Evolutionary conservation across 2,888 invertebrate species (phyloP).

Genomic region (Parnassius orleans): DNA sequence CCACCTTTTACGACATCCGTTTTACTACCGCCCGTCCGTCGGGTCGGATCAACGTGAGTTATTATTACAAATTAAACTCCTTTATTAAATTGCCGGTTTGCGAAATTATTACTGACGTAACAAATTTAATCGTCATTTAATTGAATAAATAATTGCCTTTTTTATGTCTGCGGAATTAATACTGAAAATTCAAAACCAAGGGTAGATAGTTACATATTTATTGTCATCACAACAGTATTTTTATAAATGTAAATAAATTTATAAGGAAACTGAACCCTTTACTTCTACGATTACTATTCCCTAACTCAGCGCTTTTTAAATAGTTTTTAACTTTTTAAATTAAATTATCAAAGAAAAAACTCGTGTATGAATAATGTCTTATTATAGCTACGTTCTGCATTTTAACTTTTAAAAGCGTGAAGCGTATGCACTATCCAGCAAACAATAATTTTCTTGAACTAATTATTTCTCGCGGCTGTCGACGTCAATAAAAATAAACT

Average conservation of each 20-base stretch:
- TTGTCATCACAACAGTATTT: no score
- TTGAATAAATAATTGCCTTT: conserved; percentile 3
- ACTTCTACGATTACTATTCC: no score
- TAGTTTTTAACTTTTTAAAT: no score
- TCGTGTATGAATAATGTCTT: neutral
- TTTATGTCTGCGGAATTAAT: conserved; percentile 3
- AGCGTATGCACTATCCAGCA: conserved; percentile 9
- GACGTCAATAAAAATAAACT: conserved; percentile 32
- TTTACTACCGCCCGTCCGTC: conserved; percentile 45
- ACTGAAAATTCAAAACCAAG: neutral
- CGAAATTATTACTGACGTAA: conserved; percentile 12
- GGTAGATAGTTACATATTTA: no score
- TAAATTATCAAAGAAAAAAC: no score
- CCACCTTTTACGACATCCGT: conserved; percentile 53
- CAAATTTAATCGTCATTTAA: conserved; percentile 9
- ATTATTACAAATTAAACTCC: conserved; percentile 21
- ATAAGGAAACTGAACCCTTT: no score
- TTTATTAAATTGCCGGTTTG: conserved; percentile 27
- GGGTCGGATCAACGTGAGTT: conserved; percentile 37
- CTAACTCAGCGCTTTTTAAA: no score
- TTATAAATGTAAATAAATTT: no score
- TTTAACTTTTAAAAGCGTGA: neutral
- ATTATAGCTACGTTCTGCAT: neutral
- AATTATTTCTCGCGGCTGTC: conserved; percentile 28
- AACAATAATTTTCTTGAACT: conserved; percentile 28